phyloP scores from a whole-genome alignment of 1,140 invertebrate genomes.

The Choristoneura fumiferana region DNA sequence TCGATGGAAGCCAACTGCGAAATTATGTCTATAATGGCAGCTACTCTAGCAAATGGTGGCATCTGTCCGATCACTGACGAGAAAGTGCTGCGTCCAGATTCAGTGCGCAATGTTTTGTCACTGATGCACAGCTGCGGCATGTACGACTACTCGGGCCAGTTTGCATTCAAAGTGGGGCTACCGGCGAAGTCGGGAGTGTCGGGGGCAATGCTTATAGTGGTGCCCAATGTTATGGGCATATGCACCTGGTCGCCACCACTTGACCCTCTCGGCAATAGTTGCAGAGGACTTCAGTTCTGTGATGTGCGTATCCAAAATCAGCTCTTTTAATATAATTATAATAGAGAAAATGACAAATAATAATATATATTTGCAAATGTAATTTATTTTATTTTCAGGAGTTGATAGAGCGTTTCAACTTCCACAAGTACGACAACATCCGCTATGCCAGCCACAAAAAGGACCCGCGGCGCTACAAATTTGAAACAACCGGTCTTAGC shows the following conservation, averaged over 20 bases:
- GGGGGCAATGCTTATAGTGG: conserved; percentile 94
- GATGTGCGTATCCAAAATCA: conserved; percentile 75
- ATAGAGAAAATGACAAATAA: neutral
- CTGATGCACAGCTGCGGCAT: conserved; percentile 99
- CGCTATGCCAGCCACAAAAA: conserved; percentile 95
- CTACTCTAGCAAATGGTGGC: conserved; percentile 98
- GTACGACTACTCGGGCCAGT: conserved; percentile 99
- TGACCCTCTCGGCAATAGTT: conserved; percentile 94
- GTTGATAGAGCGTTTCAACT: conserved; percentile 94
- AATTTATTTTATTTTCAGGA: conserved; percentile 80
- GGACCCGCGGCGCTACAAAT: conserved; percentile 94
- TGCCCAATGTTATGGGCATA: conserved; percentile 98
- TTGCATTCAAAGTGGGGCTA: conserved; percentile 97
- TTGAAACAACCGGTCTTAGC: conserved; percentile 93
- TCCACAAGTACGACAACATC: conserved; percentile 98
- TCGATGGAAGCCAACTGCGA: conserved; percentile 97
- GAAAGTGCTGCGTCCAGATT: conserved; percentile 91
- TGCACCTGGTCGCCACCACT: conserved; percentile 97
- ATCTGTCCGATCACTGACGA: conserved; percentile 98
- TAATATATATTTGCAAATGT: neutral
- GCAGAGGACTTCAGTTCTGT: conserved; percentile 94
- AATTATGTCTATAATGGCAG: conserved; percentile 94
- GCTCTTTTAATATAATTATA: conserved; percentile 5
- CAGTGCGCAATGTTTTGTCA: conserved; percentile 90
- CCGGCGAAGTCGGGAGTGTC: conserved; percentile 98